Evolutionary conservation across 2,797 vertebrate species (phyloP), one percentile per base, ranked within the genome.

Genomic region (Sphenodon punctatus): DNA sequence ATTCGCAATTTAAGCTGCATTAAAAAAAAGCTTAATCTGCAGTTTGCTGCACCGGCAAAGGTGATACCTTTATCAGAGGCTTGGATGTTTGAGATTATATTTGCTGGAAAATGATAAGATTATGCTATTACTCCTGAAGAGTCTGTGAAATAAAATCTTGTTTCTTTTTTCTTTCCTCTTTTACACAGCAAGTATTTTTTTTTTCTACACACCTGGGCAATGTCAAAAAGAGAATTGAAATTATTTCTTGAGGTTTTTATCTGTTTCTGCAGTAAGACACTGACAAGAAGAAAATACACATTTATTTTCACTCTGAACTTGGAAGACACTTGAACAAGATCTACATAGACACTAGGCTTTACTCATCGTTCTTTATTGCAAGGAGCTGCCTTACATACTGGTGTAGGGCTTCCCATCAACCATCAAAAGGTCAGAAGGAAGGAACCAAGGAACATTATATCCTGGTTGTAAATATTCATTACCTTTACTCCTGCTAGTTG

Each of bases 1-100:
- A 82, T 79, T 85, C 81, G 87, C 89, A 89, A 93, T 95, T 94
- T 90, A 85, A 83, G 80, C 81, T 92, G 79, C 89, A 84, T 93
- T 74, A 64, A 76, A 87, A 75, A 80, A 90, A 86, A 81, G 82
- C 93, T 91, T 91, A 92, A 82, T 92, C 90, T 94, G 88, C 90
- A 92, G 80, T 95, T 94, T 94, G 91, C 90, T 77, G 86, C 86
- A 89, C 73, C 56, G 70, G 67, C 82, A 76, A 77, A 90, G 82
- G 75, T n/a, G 67, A 70, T 89, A 77, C 85, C 78, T 94, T 89
- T 92, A 94, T 91, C 60, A 38, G 78, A 66, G 86, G 68, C 38
- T 55, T 92, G 87, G 89, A 90, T 67, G 69, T 53, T 91, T 90
- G 71, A 89, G 79, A 84, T 88, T 88, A 34, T 89, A 89, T 94